Evolutionary conservation across 1,140 invertebrate genomes (phyloP), one percentile per base, ranked within the genome.

Genomic region (Tetragonula clypearis): DNA sequence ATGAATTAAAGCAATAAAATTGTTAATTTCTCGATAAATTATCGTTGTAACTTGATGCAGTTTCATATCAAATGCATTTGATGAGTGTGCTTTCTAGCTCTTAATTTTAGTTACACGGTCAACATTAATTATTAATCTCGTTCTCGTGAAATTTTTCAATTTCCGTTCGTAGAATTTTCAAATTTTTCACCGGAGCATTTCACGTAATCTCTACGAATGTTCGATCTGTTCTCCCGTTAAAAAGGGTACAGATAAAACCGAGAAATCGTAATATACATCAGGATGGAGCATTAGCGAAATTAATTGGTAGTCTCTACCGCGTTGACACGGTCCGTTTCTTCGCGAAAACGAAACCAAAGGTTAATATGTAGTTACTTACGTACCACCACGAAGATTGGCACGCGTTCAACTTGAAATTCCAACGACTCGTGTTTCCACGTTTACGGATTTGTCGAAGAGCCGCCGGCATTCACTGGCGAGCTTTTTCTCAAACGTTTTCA

Each of bases 391-490:
- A 69, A 89, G 74, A 88, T 89, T 88, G 88, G 84, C 87, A 82
- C 66, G 79, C 41, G 81, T 88, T 89, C 88, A 89, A 88, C 79
- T 84, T 81, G 80, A 86, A 84, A 74, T 77, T 83, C 87, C 65
- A 88, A 88, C 73, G 86, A 69, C 68, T 66, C 53, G 35, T 35
- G 35, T 35, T 35, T 4, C 35, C 3, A 35, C 65, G n/a, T 56
- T 56, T 19, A 26, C 35, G 80, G 58, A 73, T 81, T 78, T 82
- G 71, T 79, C 77, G 86, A 71, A 77, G 53, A 75, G 4, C 60
- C n/a, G 49, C 77, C 35, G 53, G 23, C 55, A 62, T 53, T 58
- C 5, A 49, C n/a, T n/a, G 41, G 69, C 12, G 14, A 0, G 23
- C 41, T 49, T 72, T n/a, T n/a, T 49, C 2, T 6, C 15, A 5